Evolutionary conservation across 1,140 invertebrate species (phyloP), one percentile per base, ranked within the genome.

Genomic region (Andrena cerasifolii): DNA sequence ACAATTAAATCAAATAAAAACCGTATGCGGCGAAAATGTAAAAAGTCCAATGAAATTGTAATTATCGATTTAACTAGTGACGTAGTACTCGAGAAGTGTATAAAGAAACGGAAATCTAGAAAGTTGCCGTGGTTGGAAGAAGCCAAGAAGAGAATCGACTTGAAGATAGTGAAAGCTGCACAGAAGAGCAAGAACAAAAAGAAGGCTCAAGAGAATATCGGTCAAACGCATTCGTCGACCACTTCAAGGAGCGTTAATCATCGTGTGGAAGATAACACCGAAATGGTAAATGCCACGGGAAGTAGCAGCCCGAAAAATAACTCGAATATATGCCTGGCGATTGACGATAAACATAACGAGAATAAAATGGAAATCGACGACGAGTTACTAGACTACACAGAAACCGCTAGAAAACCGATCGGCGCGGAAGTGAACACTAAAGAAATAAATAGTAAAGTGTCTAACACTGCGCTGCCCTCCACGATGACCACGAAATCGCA

Each of bases 61-160:
- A 67, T 90, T 24, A 90, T 92, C 7, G 91, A 92, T 86, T 82
- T 92, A 63, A 92, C 91, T 28, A 85, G 72, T 31, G 90, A 91
- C 21, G 66, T 81, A 51, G 70, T 78, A 47, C 68, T 65, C 6
- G 86, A 86, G 49, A 83, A 81, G 62, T 72, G 86, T 49, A 83
- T 87, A 67, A 89, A 86, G 12, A 90, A 86, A 33, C 80, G 82
- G 8, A 84, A 74, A 12, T 78, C 61, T 3, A 89, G 80, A 51
- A 84, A 82, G 75, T 53, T 88, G 2, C 49, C 63, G 1, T 91
- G 90, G 90, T 70, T 91, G 0, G 81, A 89, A 65, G 84, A 90
- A 49, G 84, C 80, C 2, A 86, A 83, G 12, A 89, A 87, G 26
- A 78, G 59, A 8, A 61, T 82, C 59, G 24, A 79, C n/a, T 47